phyloP scores from a whole-genome alignment of 2,113 vertebrate genomes.

The Epinephelus cyanopodus region DNA sequence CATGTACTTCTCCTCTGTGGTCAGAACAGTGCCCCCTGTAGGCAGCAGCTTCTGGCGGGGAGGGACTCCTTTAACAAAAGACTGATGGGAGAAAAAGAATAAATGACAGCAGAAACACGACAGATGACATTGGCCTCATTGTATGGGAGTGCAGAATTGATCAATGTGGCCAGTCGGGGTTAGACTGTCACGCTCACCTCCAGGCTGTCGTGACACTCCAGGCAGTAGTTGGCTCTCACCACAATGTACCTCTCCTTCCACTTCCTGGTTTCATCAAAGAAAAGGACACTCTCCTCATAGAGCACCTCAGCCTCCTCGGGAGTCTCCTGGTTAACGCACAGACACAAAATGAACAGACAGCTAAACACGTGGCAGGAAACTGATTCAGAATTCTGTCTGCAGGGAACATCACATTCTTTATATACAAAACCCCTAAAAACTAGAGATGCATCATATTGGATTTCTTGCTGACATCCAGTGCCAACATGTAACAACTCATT shows the following conservation, averaged over 20 bases:
- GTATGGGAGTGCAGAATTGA: neutral
- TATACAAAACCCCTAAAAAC: too few relatives aligned
- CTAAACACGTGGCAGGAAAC: neutral
- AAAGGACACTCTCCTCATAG: constrained; percentile 86
- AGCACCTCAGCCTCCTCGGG: constrained; percentile 79
- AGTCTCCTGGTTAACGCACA: constrained; percentile 73
- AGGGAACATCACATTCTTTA: neutral
- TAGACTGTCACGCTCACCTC: constrained; percentile 82
- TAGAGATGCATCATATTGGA: too few relatives aligned
- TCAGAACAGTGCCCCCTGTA: constrained; percentile 89
- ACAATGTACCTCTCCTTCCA: constrained; percentile 92
- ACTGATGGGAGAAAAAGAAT: constrained; percentile 72
- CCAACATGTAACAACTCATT: too few relatives aligned
- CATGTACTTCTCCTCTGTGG: constrained; percentile 89
- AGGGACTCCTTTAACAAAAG: constrained; percentile 83
- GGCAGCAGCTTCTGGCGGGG: constrained; percentile 87
- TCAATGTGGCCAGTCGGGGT: neutral
- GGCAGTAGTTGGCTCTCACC: constrained; percentile 88
- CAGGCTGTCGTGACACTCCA: constrained; percentile 91
- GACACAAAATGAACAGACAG: neutral
- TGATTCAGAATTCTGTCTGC: neutral
- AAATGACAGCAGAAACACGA: neutral
- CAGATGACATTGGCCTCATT: neutral
- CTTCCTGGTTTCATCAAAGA: constrained; percentile 89
- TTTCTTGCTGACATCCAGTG: too few relatives aligned